These are phyloP conservation scores for Aix galericulata DNA, from an alignment of 2,113 vertebrate species.

Conservation along the genomic window DNA sequence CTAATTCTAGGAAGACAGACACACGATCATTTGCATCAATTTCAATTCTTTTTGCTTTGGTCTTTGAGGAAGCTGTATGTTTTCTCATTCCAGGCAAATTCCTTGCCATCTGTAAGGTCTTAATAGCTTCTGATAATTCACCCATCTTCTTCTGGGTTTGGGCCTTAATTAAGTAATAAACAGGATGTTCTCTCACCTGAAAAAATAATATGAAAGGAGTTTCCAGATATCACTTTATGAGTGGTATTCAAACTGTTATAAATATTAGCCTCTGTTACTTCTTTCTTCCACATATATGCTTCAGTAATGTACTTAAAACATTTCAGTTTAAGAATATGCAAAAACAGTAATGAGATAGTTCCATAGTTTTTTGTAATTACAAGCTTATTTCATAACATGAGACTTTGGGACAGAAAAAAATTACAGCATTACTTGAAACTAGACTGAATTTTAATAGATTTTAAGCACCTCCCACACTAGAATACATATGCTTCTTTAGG, in stretches of 20 bases:
- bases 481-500: background rate
- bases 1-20: conserved; percentile 92
- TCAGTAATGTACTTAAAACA: background rate
- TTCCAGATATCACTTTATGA: background rate
- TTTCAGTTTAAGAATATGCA: background rate
- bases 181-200: conserved; percentile 90
- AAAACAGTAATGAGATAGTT: background rate
- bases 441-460: background rate
- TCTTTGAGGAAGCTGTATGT: conserved; percentile 78
- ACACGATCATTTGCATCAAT: conserved; percentile 85
- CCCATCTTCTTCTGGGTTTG: conserved; percentile 91
- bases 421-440: background rate
- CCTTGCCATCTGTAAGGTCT: conserved; percentile 94
- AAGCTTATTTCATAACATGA: background rate
- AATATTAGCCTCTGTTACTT: background rate
- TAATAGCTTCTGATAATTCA: conserved; percentile 89
- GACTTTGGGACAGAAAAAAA: background rate
- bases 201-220: background rate
- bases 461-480: background rate
- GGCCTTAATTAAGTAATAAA: conserved; percentile 96
- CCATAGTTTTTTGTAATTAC: too few species aligned
- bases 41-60: conserved; percentile 81
- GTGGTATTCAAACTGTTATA: background rate
- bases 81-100: conserved; percentile 89
- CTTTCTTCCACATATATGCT: background rate